Evolutionary conservation across 2,113 vertebrate genomes (phyloP).

Genomic region (Mixornis gularis): DNA sequence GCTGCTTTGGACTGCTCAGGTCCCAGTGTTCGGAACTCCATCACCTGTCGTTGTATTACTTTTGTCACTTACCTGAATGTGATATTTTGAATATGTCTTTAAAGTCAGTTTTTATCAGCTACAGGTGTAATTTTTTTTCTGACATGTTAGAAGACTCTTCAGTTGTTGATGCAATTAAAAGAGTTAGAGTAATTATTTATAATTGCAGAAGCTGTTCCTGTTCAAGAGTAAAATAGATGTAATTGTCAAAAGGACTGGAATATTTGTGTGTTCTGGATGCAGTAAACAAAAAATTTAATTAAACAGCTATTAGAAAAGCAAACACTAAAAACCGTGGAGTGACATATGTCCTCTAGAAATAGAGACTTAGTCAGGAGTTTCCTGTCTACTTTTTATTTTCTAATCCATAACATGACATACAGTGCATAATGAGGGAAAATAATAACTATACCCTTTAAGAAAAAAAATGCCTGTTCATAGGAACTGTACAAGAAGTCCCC

Average conservation of each 20-base stretch:
- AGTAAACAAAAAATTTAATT: background rate
- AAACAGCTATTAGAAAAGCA: background rate
- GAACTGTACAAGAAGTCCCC: background rate
- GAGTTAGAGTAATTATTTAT: background rate
- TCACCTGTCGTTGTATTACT: background rate
- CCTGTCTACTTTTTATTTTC: background rate
- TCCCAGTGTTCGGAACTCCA: background rate
- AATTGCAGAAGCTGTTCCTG: background rate
- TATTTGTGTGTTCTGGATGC: background rate
- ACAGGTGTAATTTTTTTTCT: background rate
- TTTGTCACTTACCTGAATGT: background rate
- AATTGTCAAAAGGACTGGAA: background rate
- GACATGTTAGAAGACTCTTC: background rate
- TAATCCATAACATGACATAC: background rate
- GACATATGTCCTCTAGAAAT: background rate
- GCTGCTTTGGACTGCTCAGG: background rate
- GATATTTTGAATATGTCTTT: background rate
- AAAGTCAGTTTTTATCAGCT: background rate
- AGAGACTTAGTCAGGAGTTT: background rate
- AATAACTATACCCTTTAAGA: background rate
- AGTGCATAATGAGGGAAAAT: background rate
- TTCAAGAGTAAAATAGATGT: background rate
- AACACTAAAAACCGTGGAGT: background rate
- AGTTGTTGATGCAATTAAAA: background rate
- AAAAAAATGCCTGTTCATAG: background rate